Base-by-base conservation (phyloP, 2,888 invertebrate genomes). In the Thumatha senex region DNA sequence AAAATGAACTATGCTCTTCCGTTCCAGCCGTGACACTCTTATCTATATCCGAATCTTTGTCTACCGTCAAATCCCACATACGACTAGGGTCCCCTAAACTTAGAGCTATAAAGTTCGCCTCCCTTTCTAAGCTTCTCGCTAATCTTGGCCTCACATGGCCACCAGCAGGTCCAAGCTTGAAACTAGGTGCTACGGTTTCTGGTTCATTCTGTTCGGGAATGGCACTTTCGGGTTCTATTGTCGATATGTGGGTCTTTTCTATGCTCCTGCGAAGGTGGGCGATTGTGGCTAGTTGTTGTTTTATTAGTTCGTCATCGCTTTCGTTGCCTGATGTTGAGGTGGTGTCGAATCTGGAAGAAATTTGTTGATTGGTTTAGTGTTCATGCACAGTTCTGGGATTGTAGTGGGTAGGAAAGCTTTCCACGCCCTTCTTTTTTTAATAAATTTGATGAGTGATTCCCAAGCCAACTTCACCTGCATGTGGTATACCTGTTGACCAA, bases 1-100 rank as follows among this genome's bases (percentile, higher is more conserved):
- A 97, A 80, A 97, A 95, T 74, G 96, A 96, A 73, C 95, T 95
- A 65, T 95, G 95, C 75, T 95, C 95, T 77, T 96, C 96, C 0
- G 94, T 93, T 18, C 94, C 93, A 9, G 93, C 93, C 0, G 93
- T 93, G 38, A 93, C 91, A 75, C 94, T 95, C 60, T 86, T 92
- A 70, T 93, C 93, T 7, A 90, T 58, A 65, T 92, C 92, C 0
- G 92, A 92, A 58, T 92, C 92, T 50, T 89, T 91, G 47, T 92
- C 92, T 54, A 89, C 69, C 7, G 82, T 82, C 15, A 89, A 66
- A 58, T 91, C 89, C 89, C 89, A 91, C 69, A 91, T 59, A 56
- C 86, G 84, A 57, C 72, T 84, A 0, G 90, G 89, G 53, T 92
- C 86, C 1, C 91, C 90, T 47, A 91, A 74, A 77, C 81, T 90